Conservation (phyloP, 2,888 invertebrate species). For the Polyploca ridens region DNA sequence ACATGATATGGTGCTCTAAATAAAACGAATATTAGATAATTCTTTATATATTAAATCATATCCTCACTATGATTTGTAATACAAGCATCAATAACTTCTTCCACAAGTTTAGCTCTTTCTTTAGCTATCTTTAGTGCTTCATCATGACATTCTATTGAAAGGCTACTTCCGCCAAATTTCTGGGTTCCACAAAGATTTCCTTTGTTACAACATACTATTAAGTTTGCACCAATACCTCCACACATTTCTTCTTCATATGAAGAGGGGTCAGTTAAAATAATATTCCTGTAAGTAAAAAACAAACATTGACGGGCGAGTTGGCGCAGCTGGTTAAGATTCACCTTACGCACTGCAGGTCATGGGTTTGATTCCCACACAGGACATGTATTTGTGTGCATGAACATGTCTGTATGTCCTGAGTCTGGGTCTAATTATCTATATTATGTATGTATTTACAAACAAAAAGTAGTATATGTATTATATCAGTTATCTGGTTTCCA, state of each 20-base stretch:
- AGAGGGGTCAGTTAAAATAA: constrained; percentile 91
- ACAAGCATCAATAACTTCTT: constrained; percentile 67
- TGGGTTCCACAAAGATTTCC: constrained; percentile 87
- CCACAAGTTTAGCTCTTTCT: constrained; percentile 81
- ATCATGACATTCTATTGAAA: constrained; percentile 83
- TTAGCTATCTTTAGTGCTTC: constrained; percentile 86
- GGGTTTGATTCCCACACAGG: no score
- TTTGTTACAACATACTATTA: constrained; percentile 88
- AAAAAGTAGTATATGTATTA: no score
- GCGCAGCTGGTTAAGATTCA: no score
- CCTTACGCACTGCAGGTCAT: no score
- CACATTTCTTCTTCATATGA: constrained; percentile 92
- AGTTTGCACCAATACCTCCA: constrained; percentile 83
- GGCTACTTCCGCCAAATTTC: constrained; percentile 90
- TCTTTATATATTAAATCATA: constrained; percentile 26
- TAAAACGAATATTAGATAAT: background rate
- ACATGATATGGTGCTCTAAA: background rate
- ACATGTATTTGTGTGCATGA: no score
- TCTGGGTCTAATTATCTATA: no score
- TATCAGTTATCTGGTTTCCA: no score
- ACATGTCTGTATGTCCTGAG: no score
- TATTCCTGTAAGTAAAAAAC: constrained; percentile 80
- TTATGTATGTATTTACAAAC: no score
- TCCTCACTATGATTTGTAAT: constrained; percentile 50
- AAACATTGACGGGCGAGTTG: no score